These are phyloP conservation scores for Puma concolor DNA, from an alignment of 2,113 vertebrate genomes.

Conservation along the genomic window DNA sequence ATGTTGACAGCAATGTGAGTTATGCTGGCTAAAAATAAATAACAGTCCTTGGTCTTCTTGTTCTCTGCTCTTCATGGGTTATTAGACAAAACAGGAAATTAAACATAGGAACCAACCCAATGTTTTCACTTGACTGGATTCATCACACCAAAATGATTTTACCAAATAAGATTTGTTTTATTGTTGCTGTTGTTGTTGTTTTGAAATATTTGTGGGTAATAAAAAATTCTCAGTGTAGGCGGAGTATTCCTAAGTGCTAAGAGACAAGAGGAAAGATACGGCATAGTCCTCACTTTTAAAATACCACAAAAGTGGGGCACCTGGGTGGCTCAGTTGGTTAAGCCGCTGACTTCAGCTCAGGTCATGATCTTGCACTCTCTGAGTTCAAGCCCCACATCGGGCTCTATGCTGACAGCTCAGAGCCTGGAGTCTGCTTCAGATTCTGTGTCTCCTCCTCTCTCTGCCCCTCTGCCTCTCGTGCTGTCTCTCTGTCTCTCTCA, in stretches of 20 bases:
- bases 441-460: no score
- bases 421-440: no score
- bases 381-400: no score
- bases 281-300: neutral
- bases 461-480: no score
- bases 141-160: neutral
- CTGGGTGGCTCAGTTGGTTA: no score
- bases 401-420: no score
- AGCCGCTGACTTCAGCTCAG: no score
- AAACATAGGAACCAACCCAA: neutral
- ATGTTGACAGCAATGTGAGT: neutral
- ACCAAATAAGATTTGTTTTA: neutral
- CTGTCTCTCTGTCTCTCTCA: no score
- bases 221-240: neutral
- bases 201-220: neutral
- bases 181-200: neutral
- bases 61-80: neutral
- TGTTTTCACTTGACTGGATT: neutral
- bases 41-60: neutral
- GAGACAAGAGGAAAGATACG: neutral
- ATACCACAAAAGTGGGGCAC: neutral
- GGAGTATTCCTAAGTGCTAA: neutral
- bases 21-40: neutral
- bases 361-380: no score
- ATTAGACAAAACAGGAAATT: constrained; percentile 28